Evolutionary conservation across 2,888 invertebrate genomes (phyloP).

Genomic region (Ferdinandea cuprea): DNA sequence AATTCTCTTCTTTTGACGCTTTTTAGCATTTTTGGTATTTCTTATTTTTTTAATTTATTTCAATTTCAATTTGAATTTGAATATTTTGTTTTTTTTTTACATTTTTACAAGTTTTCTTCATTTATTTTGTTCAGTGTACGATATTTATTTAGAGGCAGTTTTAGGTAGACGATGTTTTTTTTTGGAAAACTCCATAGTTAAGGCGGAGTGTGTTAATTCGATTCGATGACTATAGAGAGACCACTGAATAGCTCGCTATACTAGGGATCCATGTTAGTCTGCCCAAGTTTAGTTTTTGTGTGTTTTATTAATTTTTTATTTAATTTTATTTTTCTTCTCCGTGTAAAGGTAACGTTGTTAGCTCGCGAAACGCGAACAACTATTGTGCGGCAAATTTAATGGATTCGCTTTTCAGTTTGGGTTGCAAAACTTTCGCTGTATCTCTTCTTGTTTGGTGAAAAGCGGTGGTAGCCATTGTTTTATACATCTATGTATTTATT

Average conservation of each 20-base stretch:
- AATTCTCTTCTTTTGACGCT: slow-evolving; percentile 68
- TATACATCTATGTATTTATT: slow-evolving; percentile 29
- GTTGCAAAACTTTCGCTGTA: slow-evolving; percentile 60
- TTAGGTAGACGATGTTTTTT: slow-evolving; percentile 24
- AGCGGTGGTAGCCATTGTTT: slow-evolving; percentile 13
- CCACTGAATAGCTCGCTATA: slow-evolving; percentile 2
- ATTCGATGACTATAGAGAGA: background rate
- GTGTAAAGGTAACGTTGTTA: slow-evolving; percentile 59
- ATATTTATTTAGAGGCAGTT: slow-evolving; percentile 38
- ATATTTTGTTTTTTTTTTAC: slow-evolving; percentile 20
- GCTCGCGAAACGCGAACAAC: slow-evolving; percentile 73
- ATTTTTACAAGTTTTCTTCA: slow-evolving; percentile 40
- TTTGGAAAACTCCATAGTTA: slow-evolving; percentile 38
- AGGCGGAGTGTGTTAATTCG: background rate
- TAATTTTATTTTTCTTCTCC: slow-evolving; percentile 14
- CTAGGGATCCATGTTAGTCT: slow-evolving; percentile 45
- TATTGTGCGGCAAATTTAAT: slow-evolving; percentile 56
- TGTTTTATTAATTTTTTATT: too few relatives aligned
- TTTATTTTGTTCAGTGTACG: slow-evolving; percentile 12
- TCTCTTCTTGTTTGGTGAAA: slow-evolving; percentile 58
- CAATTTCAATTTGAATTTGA: too few relatives aligned
- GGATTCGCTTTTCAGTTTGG: slow-evolving; percentile 53
- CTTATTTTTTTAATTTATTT: too few relatives aligned
- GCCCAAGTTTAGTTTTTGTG: background rate
- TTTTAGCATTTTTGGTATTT: slow-evolving; percentile 48